phyloP scores from a whole-genome alignment of 1,140 invertebrate species.

The Magallana ariakensis region DNA sequence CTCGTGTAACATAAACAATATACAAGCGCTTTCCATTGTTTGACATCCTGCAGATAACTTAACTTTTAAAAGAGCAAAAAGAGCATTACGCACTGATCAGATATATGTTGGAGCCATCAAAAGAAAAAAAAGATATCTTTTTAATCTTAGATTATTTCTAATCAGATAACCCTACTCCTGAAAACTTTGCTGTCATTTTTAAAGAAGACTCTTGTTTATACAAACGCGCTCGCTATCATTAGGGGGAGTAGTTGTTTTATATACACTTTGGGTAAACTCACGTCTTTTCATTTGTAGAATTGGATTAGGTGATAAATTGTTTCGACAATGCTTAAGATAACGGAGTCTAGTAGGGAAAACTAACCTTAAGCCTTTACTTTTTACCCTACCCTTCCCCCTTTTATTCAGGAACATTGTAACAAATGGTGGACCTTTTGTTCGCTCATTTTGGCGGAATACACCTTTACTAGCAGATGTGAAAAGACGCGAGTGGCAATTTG shows the following conservation, averaged over 20 bases:
- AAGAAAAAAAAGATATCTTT: neutral
- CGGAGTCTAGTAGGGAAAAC: neutral
- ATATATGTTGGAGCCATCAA: neutral
- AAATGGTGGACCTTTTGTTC: slow-evolving; percentile 16
- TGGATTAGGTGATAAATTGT: slow-evolving; percentile 35
- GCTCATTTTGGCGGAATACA: slow-evolving; percentile 25
- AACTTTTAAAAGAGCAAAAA: neutral
- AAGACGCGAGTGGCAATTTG: neutral
- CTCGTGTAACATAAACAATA: neutral
- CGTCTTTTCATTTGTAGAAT: neutral
- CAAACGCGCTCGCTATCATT: neutral
- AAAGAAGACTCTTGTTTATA: slow-evolving; percentile 10
- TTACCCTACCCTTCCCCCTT: neutral
- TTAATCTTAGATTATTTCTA: neutral
- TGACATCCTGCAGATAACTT: neutral
- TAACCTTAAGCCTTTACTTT: neutral
- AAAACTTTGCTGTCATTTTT: slow-evolving; percentile 22
- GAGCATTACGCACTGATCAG: neutral
- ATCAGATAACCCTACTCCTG: neutral
- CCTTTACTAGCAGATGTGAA: slow-evolving; percentile 28
- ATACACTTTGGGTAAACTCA: slow-evolving; percentile 9
- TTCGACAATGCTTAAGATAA: slow-evolving; percentile 32
- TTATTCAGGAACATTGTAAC: neutral
- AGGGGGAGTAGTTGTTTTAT: neutral
- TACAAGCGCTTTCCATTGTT: neutral